These are phyloP conservation scores for Scleropages formosus DNA, from an alignment of 2,797 vertebrate species.

Conservation along the genomic window DNA sequence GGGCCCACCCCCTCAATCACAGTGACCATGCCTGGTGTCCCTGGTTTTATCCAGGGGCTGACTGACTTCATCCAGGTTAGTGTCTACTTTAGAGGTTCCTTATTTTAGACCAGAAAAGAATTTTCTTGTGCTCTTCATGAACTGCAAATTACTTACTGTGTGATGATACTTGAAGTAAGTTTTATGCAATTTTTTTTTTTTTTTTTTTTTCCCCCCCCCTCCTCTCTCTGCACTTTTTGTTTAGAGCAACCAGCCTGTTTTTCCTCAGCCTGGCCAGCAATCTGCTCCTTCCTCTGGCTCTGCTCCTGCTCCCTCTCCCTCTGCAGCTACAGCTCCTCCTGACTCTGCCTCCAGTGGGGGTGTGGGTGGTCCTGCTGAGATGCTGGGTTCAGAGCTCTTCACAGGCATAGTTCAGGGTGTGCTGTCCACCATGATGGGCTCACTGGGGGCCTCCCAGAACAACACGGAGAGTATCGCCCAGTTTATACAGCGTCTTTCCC, in stretches of 20 bases:
- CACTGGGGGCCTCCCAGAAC: conserved; percentile 78
- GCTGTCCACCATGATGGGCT: conserved; percentile 85
- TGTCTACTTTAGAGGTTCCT: background rate
- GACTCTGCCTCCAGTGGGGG: conserved; percentile 36
- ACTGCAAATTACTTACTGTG: background rate
- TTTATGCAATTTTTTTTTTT: background rate
- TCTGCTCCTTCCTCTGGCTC: conserved; percentile 32
- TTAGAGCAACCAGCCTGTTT: conserved; percentile 59
- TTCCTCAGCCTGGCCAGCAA: conserved; percentile 45
- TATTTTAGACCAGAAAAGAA: background rate
- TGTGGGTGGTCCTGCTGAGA: conserved; percentile 54
- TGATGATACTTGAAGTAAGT: background rate
- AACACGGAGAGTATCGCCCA: conserved; percentile 88
- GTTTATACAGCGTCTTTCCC: conserved; percentile 88
- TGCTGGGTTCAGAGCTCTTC: conserved; percentile 82
- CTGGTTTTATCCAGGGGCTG: conserved; percentile 84
- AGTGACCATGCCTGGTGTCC: conserved; percentile 80
- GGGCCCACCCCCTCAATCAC: conserved; percentile 75
- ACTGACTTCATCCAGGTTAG: conserved; percentile 84
- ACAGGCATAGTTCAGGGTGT: conserved; percentile 87
- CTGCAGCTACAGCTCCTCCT: conserved; percentile 34
- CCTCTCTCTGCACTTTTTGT: background rate
- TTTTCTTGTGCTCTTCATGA: background rate
- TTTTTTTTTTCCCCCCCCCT: background rate
- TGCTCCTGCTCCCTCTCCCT: background rate